Percentiles rank a stretch among this genome's conserved stretches.
phyloP scores from a whole-genome alignment of 2,797 vertebrate genomes.

The Phrynocephalus forsythii region DNA sequence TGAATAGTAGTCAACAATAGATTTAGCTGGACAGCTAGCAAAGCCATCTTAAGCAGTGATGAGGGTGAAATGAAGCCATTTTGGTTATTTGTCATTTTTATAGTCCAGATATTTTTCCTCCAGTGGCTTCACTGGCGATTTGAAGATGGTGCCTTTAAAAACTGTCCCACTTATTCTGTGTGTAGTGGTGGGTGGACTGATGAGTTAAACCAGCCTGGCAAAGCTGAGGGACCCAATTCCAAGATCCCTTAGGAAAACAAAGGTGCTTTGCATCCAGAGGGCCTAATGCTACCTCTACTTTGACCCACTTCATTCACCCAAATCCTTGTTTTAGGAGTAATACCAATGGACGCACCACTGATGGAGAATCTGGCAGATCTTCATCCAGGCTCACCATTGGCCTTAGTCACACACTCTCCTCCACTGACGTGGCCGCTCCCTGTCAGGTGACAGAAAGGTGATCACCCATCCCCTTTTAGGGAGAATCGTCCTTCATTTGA shows the following conservation, averaged over 20 bases:
- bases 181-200: background rate
- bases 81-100: background rate
- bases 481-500: too few species aligned
- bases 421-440: background rate
- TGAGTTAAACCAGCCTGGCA: too few species aligned
- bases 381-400: background rate
- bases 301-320: background rate
- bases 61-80: background rate
- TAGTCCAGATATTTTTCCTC: background rate
- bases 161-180: background rate
- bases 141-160: background rate
- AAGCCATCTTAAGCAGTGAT: background rate
- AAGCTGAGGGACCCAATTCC: too few species aligned
- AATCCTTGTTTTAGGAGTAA: background rate
- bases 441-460: background rate
- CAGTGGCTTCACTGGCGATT: background rate
- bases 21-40: constrained; percentile 34
- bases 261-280: background rate
- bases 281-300: background rate
- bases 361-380: background rate
- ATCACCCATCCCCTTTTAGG: too few species aligned
- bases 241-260: too few species aligned
- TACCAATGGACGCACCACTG: background rate
- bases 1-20: constrained; percentile 41
- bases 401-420: background rate